phyloP scores from a whole-genome alignment of 2,888 invertebrate species.

The Artemia sinica region DNA sequence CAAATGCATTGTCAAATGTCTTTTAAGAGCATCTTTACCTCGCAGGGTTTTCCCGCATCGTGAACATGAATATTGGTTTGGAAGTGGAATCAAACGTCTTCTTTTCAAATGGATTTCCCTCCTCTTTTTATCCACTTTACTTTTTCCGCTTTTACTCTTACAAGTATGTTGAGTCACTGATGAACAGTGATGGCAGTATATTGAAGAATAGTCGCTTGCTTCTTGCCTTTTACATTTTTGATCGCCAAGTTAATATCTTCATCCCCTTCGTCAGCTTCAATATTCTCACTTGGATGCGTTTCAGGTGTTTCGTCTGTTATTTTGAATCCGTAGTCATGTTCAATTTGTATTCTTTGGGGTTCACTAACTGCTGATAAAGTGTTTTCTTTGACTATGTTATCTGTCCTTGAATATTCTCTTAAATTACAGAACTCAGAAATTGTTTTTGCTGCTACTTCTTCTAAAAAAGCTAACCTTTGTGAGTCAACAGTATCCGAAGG shows the following conservation, averaged over 20 bases:
- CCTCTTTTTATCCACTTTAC: background rate
- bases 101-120: background rate
- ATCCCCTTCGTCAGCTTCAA: slow-evolving; percentile 4
- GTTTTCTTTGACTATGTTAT: background rate
- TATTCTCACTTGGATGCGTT: background rate
- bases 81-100: slow-evolving; percentile 1
- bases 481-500: background rate
- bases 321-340: background rate
- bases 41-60: background rate
- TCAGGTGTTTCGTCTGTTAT: too few relatives aligned
- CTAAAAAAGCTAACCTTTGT: background rate
- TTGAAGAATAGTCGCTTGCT: background rate
- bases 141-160: background rate
- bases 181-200: background rate
- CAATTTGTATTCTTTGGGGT: background rate
- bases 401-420: background rate
- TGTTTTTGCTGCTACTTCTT: slow-evolving; percentile 6
- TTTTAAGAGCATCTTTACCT: background rate
- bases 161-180: background rate
- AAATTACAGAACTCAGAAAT: background rate
- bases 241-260: slow-evolving; percentile 5
- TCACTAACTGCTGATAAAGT: background rate
- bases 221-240: background rate
- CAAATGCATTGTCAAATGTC: background rate
- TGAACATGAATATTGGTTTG: slow-evolving; percentile 2